Evolutionary conservation across 2,888 invertebrate genomes (phyloP).

Genomic region (Apamea sordens): DNA sequence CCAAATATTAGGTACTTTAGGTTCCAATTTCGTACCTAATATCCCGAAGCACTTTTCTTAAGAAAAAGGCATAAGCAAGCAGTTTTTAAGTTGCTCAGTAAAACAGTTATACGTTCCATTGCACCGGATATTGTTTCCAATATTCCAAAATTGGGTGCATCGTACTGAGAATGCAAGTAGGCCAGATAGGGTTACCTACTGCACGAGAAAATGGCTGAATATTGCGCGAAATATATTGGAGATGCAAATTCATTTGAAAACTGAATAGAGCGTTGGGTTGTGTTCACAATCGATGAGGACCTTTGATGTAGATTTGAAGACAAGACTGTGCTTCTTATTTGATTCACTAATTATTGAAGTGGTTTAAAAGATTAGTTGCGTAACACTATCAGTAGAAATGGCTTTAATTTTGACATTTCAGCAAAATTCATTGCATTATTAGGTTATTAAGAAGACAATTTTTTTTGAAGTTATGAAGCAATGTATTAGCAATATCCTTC

Average conservation of each 20-base stretch:
- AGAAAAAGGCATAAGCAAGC: conserved; percentile 27
- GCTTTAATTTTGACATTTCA: too few relatives aligned
- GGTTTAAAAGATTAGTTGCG: too few relatives aligned
- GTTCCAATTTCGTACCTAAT: conserved; percentile 13
- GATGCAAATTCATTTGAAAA: conserved; percentile 44
- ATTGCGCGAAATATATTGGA: conserved; percentile 13
- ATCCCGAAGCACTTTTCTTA: conserved; percentile 22
- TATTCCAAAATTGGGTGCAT: conserved; percentile 77
- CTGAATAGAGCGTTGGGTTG: not conserved
- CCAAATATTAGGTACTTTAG: not conserved
- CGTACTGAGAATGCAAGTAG: conserved; percentile 54
- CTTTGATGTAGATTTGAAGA: not conserved
- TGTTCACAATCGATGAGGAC: not conserved
- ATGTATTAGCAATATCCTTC: too few relatives aligned
- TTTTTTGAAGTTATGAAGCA: too few relatives aligned
- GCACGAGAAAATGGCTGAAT: conserved; percentile 28
- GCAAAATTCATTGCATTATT: too few relatives aligned
- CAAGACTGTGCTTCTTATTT: not conserved
- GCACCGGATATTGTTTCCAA: conserved; percentile 72
- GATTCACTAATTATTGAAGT: too few relatives aligned
- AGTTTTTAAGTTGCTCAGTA: conserved; percentile 57
- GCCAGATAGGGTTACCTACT: conserved; percentile 35
- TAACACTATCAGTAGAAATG: too few relatives aligned
- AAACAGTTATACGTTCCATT: conserved; percentile 58
- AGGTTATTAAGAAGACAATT: too few relatives aligned